Percentiles rank a stretch among this genome's conserved stretches.
Evolutionary conservation across 2,888 invertebrate species (phyloP).

Genomic region (Melinopterus prodromus): DNA sequence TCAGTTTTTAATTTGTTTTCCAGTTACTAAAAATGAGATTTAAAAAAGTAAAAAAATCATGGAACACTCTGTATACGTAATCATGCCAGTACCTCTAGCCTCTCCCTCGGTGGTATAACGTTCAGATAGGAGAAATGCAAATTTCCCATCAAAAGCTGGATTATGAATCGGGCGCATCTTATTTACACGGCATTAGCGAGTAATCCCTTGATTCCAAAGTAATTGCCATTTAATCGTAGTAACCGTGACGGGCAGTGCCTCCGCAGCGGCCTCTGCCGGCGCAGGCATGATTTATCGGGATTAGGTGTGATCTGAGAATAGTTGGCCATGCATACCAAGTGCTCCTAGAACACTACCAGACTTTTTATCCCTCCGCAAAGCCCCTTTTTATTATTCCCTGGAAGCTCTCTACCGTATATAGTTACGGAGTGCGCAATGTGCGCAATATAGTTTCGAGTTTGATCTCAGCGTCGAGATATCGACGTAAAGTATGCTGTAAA

Average conservation of each 20-base stretch:
- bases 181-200: constrained; percentile 43
- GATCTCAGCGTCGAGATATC: no score
- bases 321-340: constrained; percentile 42
- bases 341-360: not conserved
- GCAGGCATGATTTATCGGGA: constrained; percentile 47
- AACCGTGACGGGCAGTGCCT: constrained; percentile 42
- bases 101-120: not conserved
- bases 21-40: no score
- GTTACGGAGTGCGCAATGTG: no score
- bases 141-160: constrained; percentile 39
- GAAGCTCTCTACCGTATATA: not conserved
- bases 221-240: constrained; percentile 46
- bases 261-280: constrained; percentile 22
- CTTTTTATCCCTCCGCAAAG: not conserved
- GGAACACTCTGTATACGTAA: not conserved
- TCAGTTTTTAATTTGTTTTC: no score
- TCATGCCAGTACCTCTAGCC: not conserved
- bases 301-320: constrained; percentile 42
- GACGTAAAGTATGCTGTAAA: not conserved
- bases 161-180: constrained; percentile 43
- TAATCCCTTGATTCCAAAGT: constrained; percentile 46
- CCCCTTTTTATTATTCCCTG: not conserved
- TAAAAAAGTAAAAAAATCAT: not conserved
- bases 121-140: constrained; percentile 26
- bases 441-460: no score